phyloP scores from a whole-genome alignment of 2,888 invertebrate genomes.

The Apomyelois bistriatella region DNA sequence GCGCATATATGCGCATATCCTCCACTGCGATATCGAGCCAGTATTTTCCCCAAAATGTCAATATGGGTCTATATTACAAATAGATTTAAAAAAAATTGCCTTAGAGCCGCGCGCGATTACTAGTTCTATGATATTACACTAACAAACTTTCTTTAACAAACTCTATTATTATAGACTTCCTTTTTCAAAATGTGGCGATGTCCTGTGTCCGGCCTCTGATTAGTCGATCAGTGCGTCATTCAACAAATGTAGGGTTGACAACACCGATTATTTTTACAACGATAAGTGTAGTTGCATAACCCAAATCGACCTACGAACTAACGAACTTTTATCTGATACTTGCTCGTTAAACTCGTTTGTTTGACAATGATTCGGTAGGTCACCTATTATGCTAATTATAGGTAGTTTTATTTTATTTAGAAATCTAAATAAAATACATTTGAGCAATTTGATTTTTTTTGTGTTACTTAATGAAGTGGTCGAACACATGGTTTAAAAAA shows the following conservation, averaged over 20 bases:
- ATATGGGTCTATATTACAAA: no score
- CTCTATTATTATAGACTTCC: slow-evolving; percentile 25
- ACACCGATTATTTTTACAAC: slow-evolving; percentile 3
- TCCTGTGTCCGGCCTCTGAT: slow-evolving; percentile 30
- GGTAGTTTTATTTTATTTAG: neutral
- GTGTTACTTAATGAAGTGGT: no score
- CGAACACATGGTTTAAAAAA: no score
- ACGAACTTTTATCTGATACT: slow-evolving; percentile 1
- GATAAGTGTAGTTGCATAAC: neutral
- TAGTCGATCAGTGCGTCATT: slow-evolving; percentile 34
- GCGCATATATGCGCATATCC: no score
- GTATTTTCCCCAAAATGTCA: no score
- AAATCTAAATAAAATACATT: no score
- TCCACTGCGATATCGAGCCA: no score
- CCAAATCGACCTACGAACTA: neutral
- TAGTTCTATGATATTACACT: no score
- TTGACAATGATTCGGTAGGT: neutral
- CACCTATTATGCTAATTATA: neutral
- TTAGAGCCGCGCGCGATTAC: no score
- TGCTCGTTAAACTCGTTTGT: neutral
- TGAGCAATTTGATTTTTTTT: no score
- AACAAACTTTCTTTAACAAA: neutral
- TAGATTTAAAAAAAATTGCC: no score
- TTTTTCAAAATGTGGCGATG: slow-evolving; percentile 33
- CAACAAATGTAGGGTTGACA: slow-evolving; percentile 19